Conservation (phyloP, 2,113 vertebrate genomes). For the Herpetotheres cachinnans region DNA sequence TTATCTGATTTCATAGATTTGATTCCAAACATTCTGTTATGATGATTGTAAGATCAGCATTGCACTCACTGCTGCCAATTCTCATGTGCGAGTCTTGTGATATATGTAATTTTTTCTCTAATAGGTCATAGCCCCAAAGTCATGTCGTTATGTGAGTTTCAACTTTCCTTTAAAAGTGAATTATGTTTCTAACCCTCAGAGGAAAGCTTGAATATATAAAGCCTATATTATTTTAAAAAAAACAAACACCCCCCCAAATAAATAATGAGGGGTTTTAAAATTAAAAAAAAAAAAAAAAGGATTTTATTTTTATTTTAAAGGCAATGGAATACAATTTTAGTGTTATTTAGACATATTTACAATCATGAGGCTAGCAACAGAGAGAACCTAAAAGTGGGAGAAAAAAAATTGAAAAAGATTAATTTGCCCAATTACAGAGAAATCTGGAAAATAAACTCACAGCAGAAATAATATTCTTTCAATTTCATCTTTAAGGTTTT, state of each 20-base stretch:
- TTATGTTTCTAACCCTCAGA: background rate
- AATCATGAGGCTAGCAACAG: background rate
- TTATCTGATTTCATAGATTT: constrained; percentile 8
- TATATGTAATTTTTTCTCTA: background rate
- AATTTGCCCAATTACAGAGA: background rate
- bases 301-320: background rate
- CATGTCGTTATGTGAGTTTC: background rate
- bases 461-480: background rate
- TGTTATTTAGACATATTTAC: background rate
- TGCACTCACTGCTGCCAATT: background rate
- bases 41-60: background rate
- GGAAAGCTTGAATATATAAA: background rate
- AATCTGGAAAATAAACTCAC: background rate
- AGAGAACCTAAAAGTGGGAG: background rate
- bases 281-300: background rate
- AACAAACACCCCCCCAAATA: background rate
- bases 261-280: background rate
- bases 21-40: background rate
- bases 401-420: background rate
- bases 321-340: background rate
- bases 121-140: background rate
- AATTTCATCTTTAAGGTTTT: background rate
- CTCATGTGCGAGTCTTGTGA: background rate
- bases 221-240: background rate
- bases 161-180: background rate